Base-by-base conservation (phyloP, 2,113 vertebrate species). In the Scomber japonicus region DNA sequence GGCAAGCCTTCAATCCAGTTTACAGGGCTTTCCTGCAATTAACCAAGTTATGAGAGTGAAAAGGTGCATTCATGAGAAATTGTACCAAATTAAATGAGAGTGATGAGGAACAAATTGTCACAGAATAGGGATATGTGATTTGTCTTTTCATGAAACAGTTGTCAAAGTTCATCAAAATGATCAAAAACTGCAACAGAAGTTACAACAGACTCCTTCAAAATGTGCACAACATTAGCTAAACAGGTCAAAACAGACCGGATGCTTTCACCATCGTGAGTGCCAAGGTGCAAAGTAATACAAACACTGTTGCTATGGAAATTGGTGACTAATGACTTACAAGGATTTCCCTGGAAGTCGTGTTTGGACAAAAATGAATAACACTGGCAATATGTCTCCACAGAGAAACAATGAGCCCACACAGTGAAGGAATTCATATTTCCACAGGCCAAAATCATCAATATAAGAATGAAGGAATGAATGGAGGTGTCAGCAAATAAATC, bases 291-390 rank as follows among this genome's bases (percentile, higher is more conserved):
- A 55, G 50, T 12, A 76, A 83, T 24, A 64, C 69, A 83, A 78
- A 88, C 74, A 80, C 21, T 27, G 82, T 48, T 72, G 57, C 71
- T 54, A 54, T 80, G 81, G 79, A 67, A 82, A 82, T 62, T 24
- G 19, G 54, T 68, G 82, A 86, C 74, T 71, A 64, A 82, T 78
- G 75, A 30, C 15, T 80, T 78, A 71, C 21, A 4, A 73, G 71
- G 74, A 79, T 86, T 86, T 88, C 75, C 72, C 77, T 80, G 62
- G n/a, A 76, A 75, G 81, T 75, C 60, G n/a, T 40, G 64, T 71
- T 57, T 68, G 53, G 30, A 71, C n/a, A 21, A 53, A 78, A 63
- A 84, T 82, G 45, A 75, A 50, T 46, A 60, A 45, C 59, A 8
- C 3, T 4, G 45, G 12, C 68, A 50, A 56, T 16, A 55, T 3